A percentile compares a stretch with the other conserved stretches of the same genome.
These are phyloP conservation scores for Paramuricea clavata DNA, from an alignment of 92 coral and sea anemone species.

Conservation along the genomic window DNA sequence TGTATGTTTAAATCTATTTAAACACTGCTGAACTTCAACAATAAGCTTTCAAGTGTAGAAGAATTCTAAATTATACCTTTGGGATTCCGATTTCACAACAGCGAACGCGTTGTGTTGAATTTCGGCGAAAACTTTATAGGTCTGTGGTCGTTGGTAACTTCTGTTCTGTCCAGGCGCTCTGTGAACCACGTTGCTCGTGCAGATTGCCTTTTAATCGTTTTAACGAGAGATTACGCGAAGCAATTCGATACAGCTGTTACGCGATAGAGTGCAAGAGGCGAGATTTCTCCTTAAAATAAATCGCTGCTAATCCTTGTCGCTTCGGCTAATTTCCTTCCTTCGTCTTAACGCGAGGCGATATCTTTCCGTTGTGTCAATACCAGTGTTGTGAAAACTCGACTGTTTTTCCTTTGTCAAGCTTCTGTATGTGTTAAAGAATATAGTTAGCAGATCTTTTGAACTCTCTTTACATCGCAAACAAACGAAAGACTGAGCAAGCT, in stretches of 20 bases:
- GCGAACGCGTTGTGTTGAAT: not conserved
- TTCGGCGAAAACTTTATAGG: not conserved
- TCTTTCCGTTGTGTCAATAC: conserved; percentile 5
- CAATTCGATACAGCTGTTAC: not conserved
- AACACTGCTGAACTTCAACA: not conserved
- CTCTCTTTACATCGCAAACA: conserved; percentile 80
- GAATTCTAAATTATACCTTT: not conserved
- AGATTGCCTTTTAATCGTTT: not conserved
- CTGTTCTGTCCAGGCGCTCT: not conserved
- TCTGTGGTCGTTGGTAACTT: not conserved
- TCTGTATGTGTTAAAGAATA: conserved; percentile 34
- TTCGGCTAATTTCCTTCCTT: conserved; percentile 18
- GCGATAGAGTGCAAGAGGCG: not conserved
- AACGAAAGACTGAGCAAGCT: conserved; percentile 81
- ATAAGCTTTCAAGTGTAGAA: not conserved
- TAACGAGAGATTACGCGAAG: not conserved
- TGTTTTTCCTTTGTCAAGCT: conserved; percentile 37
- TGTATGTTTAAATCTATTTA: too few relatives aligned
- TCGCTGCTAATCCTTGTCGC: not conserved
- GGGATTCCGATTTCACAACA: not conserved
- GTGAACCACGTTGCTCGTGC: not conserved
- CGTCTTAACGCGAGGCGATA: not conserved
- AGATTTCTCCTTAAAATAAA: not conserved
- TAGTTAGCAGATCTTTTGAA: conserved; percentile 77
- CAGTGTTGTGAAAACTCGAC: conserved; percentile 16